A percentile compares a stretch with the other conserved stretches of the same genome.
phyloP scores from a whole-genome alignment of 2,113 vertebrate genomes.

The Capra hircus region DNA sequence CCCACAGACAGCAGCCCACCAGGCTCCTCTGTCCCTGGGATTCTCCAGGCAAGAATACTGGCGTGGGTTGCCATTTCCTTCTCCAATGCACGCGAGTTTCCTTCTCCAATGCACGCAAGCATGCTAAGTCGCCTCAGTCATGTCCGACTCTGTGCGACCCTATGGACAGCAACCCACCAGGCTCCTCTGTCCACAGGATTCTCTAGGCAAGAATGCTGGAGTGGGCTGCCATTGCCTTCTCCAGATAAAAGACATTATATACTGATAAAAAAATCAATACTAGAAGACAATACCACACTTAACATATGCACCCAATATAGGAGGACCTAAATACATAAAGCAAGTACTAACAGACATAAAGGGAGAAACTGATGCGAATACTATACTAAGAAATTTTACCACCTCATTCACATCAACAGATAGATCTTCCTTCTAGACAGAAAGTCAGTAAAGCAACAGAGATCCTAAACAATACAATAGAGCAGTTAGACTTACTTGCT shows the following conservation, averaged over 20 bases:
- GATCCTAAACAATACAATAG: not conserved
- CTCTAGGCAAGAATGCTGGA: not conserved
- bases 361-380: not conserved
- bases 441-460: not conserved
- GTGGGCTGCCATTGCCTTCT: not conserved
- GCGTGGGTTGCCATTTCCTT: not conserved
- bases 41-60: not conserved
- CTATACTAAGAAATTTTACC: not conserved
- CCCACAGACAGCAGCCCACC: not conserved
- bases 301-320: not conserved
- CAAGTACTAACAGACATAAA: not conserved
- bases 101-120: not conserved
- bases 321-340: not conserved
- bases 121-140: not conserved
- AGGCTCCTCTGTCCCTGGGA: not conserved
- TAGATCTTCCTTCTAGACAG: not conserved
- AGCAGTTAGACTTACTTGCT: not conserved
- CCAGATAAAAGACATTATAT: not conserved
- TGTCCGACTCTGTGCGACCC: not conserved
- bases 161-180: not conserved
- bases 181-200: not conserved
- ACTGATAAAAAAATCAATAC: not conserved
- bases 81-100: not conserved
- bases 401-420: not conserved
- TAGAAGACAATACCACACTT: not conserved